A percentile compares a stretch with the other conserved stretches of the same genome.
Evolutionary conservation across 2,888 invertebrate genomes (phyloP).

Genomic region (Drosophila leonis): DNA sequence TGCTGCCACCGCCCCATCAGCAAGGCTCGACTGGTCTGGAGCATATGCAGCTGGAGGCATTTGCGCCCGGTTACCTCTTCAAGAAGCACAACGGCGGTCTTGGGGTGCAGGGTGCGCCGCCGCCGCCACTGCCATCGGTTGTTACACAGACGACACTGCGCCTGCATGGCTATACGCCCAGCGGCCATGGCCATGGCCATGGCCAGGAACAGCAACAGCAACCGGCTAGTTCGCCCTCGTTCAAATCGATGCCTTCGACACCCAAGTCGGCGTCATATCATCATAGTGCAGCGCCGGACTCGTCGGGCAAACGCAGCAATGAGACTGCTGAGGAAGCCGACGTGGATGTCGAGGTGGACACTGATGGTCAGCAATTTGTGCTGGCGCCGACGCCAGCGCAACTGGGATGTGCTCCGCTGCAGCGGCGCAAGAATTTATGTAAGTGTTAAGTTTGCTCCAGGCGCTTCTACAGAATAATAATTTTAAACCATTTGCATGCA

Average conservation of each 20-base stretch:
- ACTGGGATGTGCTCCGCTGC: slow-evolving; percentile 94
- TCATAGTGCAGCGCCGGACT: slow-evolving; percentile 68
- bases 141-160: slow-evolving; percentile 69
- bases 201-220: slow-evolving; percentile 71
- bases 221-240: slow-evolving; percentile 81
- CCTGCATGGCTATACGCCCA: slow-evolving; percentile 73
- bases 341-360: slow-evolving; percentile 74
- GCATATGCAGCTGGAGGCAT: slow-evolving; percentile 57
- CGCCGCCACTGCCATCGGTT: slow-evolving; percentile 61
- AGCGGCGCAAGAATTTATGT: slow-evolving; percentile 94
- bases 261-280: slow-evolving; percentile 83
- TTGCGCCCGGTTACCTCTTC: slow-evolving; percentile 71
- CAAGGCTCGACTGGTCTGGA: slow-evolving; percentile 62
- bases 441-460: slow-evolving; percentile 48
- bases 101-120: slow-evolving; percentile 50
- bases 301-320: slow-evolving; percentile 57
- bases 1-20: slow-evolving; percentile 71
- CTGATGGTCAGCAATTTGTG: slow-evolving; percentile 87
- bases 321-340: slow-evolving; percentile 60
- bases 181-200: slow-evolving; percentile 55
- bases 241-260: slow-evolving; percentile 84
- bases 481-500: slow-evolving; percentile 11
- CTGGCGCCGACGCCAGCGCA: slow-evolving; percentile 98
- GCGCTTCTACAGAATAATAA: neutral
- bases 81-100: slow-evolving; percentile 81